Conservation (phyloP, 2,113 vertebrate species). For the Phainopepla nitens region DNA sequence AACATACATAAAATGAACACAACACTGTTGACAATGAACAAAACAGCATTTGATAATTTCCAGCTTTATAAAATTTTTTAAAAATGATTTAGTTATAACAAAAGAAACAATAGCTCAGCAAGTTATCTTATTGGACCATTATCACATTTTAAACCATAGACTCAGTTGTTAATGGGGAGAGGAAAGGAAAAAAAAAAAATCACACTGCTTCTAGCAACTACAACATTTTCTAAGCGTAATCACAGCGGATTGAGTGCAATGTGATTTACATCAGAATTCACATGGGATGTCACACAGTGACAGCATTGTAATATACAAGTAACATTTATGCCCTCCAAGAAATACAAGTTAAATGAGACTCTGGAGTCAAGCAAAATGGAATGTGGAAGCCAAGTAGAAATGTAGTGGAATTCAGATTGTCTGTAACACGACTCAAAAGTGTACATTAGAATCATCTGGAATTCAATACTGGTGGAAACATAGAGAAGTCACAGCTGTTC, state of each 20-base stretch:
- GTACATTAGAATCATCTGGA: conserved; percentile 34
- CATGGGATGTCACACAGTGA: conserved; percentile 91
- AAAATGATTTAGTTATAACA: conserved; percentile 73
- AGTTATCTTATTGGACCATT: conserved; percentile 73
- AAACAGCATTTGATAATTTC: conserved; percentile 74
- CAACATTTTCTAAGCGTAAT: conserved; percentile 75
- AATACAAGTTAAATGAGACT: conserved; percentile 63
- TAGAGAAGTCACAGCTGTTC: conserved; percentile 56
- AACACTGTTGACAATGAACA: conserved; percentile 74
- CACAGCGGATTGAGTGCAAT: conserved; percentile 75
- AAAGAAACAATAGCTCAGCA: conserved; percentile 69
- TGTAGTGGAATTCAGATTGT: conserved; percentile 77
- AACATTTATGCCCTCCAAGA: conserved; percentile 73
- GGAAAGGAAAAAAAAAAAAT: background rate
- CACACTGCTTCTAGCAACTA: conserved; percentile 75
- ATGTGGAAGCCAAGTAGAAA: conserved; percentile 75
- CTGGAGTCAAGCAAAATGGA: conserved; percentile 64
- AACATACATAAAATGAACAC: conserved; percentile 79
- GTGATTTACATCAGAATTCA: conserved; percentile 74
- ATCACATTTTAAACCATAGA: conserved; percentile 73
- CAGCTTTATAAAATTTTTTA: conserved; percentile 71
- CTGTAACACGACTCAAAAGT: conserved; percentile 59
- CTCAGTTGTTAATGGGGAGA: conserved; percentile 52
- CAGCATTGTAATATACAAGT: conserved; percentile 80
- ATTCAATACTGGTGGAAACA: conserved; percentile 61